Conservation (phyloP, 2,888 invertebrate species). For the Eledona agricola region DNA sequence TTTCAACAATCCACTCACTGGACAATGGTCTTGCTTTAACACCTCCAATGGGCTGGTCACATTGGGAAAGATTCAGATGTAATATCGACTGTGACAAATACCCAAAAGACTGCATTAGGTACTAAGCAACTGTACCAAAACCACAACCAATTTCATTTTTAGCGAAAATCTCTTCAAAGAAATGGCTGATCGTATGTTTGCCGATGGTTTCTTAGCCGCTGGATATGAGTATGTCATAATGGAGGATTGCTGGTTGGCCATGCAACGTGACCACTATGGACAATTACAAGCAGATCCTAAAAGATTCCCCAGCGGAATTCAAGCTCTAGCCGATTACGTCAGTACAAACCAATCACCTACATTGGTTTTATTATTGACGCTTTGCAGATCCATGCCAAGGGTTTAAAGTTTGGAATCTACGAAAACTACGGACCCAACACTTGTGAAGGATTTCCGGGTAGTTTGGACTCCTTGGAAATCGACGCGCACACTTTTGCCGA, state of each 20-base stretch:
- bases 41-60: slow-evolving; percentile 78
- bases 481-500: slow-evolving; percentile 79
- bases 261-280: slow-evolving; percentile 62
- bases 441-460: slow-evolving; percentile 82
- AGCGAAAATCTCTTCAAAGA: slow-evolving; percentile 67
- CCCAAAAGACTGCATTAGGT: slow-evolving; percentile 57
- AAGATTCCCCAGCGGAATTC: slow-evolving; percentile 65
- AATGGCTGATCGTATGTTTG: slow-evolving; percentile 66
- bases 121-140: slow-evolving; percentile 8
- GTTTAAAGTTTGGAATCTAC: slow-evolving; percentile 82
- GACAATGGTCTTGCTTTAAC: slow-evolving; percentile 72
- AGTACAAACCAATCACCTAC: not conserved
- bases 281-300: slow-evolving; percentile 64
- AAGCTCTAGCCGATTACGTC: slow-evolving; percentile 27
- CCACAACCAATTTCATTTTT: slow-evolving; percentile 36
- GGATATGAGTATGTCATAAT: slow-evolving; percentile 70
- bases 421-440: slow-evolving; percentile 81
- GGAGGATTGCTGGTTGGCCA: slow-evolving; percentile 71
- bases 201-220: slow-evolving; percentile 68
- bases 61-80: slow-evolving; percentile 74
- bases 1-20: slow-evolving; percentile 51
- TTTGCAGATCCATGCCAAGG: slow-evolving; percentile 77
- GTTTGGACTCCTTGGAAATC: slow-evolving; percentile 68
- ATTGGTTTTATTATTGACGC: too few relatives aligned
- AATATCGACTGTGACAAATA: slow-evolving; percentile 70